Evolutionary conservation across 2,888 invertebrate genomes (phyloP).

Genomic region (Chrysodeixis includens): DNA sequence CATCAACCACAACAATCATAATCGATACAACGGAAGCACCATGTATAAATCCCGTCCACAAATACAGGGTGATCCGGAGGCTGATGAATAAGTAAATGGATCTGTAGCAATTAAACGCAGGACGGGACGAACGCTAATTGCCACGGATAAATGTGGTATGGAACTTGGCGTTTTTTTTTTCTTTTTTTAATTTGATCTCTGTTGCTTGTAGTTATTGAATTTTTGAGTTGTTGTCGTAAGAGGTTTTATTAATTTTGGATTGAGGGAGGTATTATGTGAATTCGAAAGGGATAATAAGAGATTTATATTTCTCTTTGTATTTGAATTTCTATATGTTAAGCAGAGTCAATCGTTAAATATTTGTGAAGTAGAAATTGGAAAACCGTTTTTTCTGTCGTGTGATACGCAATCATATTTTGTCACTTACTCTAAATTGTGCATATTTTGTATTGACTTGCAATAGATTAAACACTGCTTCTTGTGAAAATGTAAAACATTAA

Average conservation of each 20-base stretch:
- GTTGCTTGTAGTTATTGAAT: neutral
- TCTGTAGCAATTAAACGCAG: conserved; percentile 69
- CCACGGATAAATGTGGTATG: conserved; percentile 59
- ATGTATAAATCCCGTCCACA: conserved; percentile 32
- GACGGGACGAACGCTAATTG: conserved; percentile 46
- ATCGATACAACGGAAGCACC: conserved; percentile 28
- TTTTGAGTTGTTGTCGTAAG: neutral
- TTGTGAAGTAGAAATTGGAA: too few species aligned
- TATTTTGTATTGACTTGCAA: too few species aligned
- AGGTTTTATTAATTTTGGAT: neutral
- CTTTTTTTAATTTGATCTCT: neutral
- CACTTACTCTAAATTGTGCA: too few species aligned
- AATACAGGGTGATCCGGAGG: conserved; percentile 37
- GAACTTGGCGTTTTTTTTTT: neutral
- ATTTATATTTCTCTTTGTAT: too few species aligned
- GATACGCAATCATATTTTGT: too few species aligned
- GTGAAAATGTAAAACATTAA: too few species aligned
- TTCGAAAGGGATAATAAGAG: too few species aligned
- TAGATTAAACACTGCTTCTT: too few species aligned
- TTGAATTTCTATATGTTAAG: too few species aligned
- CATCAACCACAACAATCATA: conserved; percentile 19
- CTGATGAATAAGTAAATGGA: conserved; percentile 71
- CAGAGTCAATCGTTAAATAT: too few species aligned
- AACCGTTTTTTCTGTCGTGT: too few species aligned
- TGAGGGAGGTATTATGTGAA: too few species aligned